Evolutionary conservation across 2,888 invertebrate species (phyloP), one percentile per base, ranked within the genome.

Genomic region (Archaeoteleia sp.): DNA sequence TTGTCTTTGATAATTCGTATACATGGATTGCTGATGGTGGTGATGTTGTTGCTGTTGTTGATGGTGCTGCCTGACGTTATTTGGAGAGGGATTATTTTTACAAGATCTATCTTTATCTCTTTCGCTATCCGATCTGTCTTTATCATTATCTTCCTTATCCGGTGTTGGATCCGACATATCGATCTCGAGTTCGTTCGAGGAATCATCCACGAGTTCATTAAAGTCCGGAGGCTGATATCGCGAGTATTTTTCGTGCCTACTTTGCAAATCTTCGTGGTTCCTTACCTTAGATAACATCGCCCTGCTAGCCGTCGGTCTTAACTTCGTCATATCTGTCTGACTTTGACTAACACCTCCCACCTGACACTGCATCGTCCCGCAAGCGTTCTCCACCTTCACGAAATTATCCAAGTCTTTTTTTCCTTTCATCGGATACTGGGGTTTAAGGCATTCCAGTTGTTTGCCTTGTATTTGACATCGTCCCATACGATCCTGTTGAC

Each of bases 141-240:
- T 87, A 27, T 89, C 89, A 6, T 87, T 87, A 9, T 91, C 90
- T 53, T 90, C 90, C 75, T 89, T 90, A 53, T 91, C 91, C n/a
- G 88, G 88, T 15, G 89, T 87, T 34, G 91, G 88, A 73, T 92
- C 92, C 0, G 92, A 91, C 90, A 92, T 92, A 80, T 93, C 93
- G 74, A 93, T 93, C 83, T 93, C 93, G 53, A 93, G 81, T 78
- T 93, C 93, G 78, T 92, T 92, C 60, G 93, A 92, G 30, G 92
- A 92, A 74, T 93, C 92, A 82, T 93, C 93, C 3, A 91, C 92
- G 13, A 82, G 65, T 79, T 93, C 93, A 82, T 93, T 92, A 79
- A 93, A 93, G 81, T 92, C 92, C 1, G 90, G 90, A 3, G 90
- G 90, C 60, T 92, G 91, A 83, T 92, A 93, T 62, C 90, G 88